These are phyloP conservation scores for Melanocharis versteri DNA, from an alignment of 2,113 vertebrate species.

Conservation along the genomic window DNA sequence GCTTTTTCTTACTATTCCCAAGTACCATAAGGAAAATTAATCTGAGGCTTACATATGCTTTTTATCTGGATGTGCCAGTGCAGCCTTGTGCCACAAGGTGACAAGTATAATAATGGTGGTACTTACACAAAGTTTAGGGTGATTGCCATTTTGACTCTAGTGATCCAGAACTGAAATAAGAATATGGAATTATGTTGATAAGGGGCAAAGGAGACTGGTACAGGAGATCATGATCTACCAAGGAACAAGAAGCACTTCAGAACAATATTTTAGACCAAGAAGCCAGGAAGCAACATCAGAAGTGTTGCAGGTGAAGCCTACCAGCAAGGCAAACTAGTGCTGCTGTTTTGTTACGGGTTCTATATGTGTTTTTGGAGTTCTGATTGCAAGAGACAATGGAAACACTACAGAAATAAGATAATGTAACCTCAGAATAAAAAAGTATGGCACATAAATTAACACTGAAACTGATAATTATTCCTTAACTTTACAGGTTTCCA, in stretches of 20 bases:
- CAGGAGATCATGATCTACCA: background rate
- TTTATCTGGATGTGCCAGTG: background rate
- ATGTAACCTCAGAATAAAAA: background rate
- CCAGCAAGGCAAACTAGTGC: background rate
- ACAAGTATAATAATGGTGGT: background rate
- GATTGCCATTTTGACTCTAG: background rate
- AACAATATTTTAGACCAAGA: background rate
- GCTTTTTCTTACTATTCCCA: background rate
- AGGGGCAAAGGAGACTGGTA: background rate
- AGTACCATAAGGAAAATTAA: background rate
- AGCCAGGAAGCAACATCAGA: background rate
- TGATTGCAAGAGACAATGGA: background rate
- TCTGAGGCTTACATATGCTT: background rate
- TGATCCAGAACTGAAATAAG: background rate
- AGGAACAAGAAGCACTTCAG: background rate
- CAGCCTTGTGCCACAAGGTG: background rate
- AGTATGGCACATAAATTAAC: background rate
- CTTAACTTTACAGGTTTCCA: slow-evolving; percentile 85
- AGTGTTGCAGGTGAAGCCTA: background rate
- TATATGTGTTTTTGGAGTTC: background rate
- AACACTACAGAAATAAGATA: background rate
- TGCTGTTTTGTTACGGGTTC: background rate
- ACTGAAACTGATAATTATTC: background rate
- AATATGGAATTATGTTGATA: background rate
- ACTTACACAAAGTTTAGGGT: background rate